Evolutionary conservation across 2,888 invertebrate species (phyloP).

Genomic region (Dryadula phaetusa): DNA sequence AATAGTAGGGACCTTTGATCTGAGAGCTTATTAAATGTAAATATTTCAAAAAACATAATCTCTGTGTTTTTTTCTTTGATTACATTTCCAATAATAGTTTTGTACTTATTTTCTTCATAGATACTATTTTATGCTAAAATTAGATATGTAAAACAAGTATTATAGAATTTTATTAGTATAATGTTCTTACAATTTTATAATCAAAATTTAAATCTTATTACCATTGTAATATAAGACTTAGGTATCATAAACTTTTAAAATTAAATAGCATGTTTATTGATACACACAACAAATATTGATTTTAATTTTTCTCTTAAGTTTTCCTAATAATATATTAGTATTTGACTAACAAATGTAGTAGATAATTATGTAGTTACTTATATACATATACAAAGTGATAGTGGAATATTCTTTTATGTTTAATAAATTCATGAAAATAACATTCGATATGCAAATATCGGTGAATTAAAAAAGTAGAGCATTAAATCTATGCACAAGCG

Average conservation of each 20-base stretch:
- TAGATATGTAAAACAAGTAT: too few relatives aligned
- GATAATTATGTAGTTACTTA: neutral
- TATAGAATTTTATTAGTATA: neutral
- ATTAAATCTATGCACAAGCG: constrained; percentile 49
- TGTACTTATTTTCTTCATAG: constrained; percentile 24
- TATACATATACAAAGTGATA: neutral
- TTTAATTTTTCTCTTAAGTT: too few relatives aligned
- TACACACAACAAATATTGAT: too few relatives aligned
- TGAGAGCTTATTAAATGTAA: constrained; percentile 81
- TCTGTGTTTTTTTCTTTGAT: constrained; percentile 48
- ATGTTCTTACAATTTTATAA: neutral
- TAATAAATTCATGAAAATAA: neutral
- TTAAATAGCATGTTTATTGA: too few relatives aligned
- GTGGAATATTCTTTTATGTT: neutral
- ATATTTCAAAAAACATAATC: constrained; percentile 78
- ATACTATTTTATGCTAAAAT: constrained; percentile 1
- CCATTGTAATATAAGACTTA: neutral
- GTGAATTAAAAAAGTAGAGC: constrained; percentile 60
- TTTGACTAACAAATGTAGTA: neutral
- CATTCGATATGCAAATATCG: constrained; percentile 46
- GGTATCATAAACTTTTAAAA: too few relatives aligned
- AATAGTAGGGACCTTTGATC: constrained; percentile 83
- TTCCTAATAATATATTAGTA: too few relatives aligned
- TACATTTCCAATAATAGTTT: constrained; percentile 43
- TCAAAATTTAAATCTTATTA: neutral